Evolutionary conservation across 2,113 vertebrate genomes (phyloP).

Genomic region (Odobenus rosmarus): DNA sequence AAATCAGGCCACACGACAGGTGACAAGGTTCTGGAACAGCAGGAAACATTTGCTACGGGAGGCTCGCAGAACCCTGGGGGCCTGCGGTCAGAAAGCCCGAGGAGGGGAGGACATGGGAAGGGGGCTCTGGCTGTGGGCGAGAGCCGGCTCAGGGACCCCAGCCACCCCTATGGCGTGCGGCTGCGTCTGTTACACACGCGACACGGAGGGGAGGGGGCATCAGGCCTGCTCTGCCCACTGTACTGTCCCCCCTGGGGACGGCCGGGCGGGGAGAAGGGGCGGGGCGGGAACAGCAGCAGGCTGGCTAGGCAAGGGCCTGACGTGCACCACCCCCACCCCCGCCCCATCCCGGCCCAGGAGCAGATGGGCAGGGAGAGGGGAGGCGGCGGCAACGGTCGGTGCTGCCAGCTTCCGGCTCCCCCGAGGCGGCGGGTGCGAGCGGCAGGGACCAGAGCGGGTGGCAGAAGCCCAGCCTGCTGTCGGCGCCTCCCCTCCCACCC

Average conservation of each 20-base stretch:
- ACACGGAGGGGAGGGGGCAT: not conserved
- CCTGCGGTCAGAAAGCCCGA: not conserved
- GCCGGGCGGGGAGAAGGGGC: not conserved
- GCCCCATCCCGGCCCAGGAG: not conserved
- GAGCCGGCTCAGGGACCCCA: not conserved
- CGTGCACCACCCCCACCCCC: not conserved
- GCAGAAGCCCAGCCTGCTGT: constrained; percentile 69
- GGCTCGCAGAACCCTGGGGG: not conserved
- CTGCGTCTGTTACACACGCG: accelerated
- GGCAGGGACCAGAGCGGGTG: not conserved
- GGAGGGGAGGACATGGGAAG: accelerated
- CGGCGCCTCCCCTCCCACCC: not conserved
- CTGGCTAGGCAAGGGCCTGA: not conserved
- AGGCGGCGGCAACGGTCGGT: constrained; percentile 49
- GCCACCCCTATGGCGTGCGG: accelerated
- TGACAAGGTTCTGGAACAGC: not conserved
- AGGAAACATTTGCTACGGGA: accelerated
- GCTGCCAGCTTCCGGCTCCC: constrained; percentile 49
- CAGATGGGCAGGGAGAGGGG: constrained; percentile 67
- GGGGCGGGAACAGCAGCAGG: not conserved
- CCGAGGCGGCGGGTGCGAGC: constrained; percentile 40
- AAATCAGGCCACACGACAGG: not conserved
- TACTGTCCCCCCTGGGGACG: not conserved
- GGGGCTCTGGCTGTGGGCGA: accelerated
- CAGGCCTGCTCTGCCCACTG: not conserved